phyloP scores from a whole-genome alignment of 2,888 invertebrate genomes.

The Octonoba sinensis region DNA sequence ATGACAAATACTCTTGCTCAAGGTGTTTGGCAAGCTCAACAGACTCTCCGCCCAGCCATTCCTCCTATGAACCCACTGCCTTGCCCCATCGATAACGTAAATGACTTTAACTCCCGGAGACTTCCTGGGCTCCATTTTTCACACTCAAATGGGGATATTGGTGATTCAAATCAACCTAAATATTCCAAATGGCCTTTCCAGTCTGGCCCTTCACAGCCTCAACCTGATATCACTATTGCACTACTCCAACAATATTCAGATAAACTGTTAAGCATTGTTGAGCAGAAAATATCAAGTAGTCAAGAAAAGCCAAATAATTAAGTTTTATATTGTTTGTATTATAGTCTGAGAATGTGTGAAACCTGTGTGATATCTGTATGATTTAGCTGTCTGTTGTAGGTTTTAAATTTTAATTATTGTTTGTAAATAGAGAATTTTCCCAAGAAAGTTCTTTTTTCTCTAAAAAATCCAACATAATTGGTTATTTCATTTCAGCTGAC shows the following conservation, averaged over 20 bases:
- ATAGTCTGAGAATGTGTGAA: not conserved
- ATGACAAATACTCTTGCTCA: slow-evolving; percentile 65
- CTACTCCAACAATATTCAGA: slow-evolving; percentile 78
- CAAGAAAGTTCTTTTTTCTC: not conserved
- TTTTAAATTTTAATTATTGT: no score
- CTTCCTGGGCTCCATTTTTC: slow-evolving; percentile 38
- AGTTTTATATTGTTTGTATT: slow-evolving; percentile 16
- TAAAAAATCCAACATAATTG: not conserved
- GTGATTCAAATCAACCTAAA: slow-evolving; percentile 20
- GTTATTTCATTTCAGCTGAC: no score
- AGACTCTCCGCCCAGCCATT: slow-evolving; percentile 65
- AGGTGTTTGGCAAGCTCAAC: slow-evolving; percentile 66
- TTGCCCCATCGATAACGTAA: slow-evolving; percentile 13
- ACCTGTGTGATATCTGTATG: slow-evolving; percentile 1
- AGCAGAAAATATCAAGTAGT: slow-evolving; percentile 74
- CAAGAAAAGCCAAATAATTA: slow-evolving; percentile 64
- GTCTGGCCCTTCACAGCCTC: slow-evolving; percentile 18
- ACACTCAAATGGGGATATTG: slow-evolving; percentile 43
- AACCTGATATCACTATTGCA: slow-evolving; percentile 60
- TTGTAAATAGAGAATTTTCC: not conserved
- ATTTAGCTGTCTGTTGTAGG: no score
- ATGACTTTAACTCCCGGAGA: slow-evolving; percentile 23
- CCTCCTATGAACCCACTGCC: slow-evolving; percentile 47
- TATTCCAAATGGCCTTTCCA: slow-evolving; percentile 18
- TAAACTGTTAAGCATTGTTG: slow-evolving; percentile 76